These are phyloP conservation scores for Hylaea fasciaria DNA, from an alignment of 2,888 invertebrate genomes.

Conservation along the genomic window DNA sequence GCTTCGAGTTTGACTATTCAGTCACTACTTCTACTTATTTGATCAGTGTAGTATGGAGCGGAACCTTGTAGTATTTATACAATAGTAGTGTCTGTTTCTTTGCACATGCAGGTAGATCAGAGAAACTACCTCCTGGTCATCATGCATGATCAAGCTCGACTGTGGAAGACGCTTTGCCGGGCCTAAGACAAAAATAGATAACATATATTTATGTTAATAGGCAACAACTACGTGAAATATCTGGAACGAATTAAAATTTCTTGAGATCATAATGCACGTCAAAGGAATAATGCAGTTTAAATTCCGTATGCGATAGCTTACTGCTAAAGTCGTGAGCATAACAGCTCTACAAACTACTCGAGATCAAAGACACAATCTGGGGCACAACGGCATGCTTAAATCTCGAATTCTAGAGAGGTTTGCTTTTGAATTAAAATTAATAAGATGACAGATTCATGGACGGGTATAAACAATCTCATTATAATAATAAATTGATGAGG, in stretches of 20 bases:
- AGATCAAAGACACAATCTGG: slow-evolving; percentile 55
- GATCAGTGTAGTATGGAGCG: slow-evolving; percentile 11
- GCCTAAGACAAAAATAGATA: neutral
- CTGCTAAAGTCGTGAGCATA: slow-evolving; percentile 39
- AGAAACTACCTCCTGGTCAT: no score
- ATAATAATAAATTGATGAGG: slow-evolving; percentile 14
- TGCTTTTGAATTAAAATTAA: slow-evolving; percentile 37
- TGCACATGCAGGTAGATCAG: no score
- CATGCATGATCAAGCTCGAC: no score
- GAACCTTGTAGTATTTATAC: neutral
- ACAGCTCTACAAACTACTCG: slow-evolving; percentile 42
- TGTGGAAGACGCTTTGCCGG: no score
- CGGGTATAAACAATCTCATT: slow-evolving; percentile 52
- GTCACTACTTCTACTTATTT: slow-evolving; percentile 33
- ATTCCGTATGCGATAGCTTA: slow-evolving; percentile 41
- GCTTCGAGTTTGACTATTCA: slow-evolving; percentile 39
- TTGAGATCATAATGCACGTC: slow-evolving; percentile 10
- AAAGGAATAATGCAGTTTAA: slow-evolving; percentile 32
- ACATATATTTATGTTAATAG: neutral
- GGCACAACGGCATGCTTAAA: slow-evolving; percentile 44
- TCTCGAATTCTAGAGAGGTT: slow-evolving; percentile 24
- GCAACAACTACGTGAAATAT: neutral
- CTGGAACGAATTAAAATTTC: slow-evolving; percentile 4
- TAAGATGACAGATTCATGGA: slow-evolving; percentile 34
- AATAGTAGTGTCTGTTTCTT: neutral